A percentile compares a stretch with the other conserved stretches of the same genome.
Conservation (phyloP, 2,797 vertebrate genomes). For the Tokudaia muenninki region DNA sequence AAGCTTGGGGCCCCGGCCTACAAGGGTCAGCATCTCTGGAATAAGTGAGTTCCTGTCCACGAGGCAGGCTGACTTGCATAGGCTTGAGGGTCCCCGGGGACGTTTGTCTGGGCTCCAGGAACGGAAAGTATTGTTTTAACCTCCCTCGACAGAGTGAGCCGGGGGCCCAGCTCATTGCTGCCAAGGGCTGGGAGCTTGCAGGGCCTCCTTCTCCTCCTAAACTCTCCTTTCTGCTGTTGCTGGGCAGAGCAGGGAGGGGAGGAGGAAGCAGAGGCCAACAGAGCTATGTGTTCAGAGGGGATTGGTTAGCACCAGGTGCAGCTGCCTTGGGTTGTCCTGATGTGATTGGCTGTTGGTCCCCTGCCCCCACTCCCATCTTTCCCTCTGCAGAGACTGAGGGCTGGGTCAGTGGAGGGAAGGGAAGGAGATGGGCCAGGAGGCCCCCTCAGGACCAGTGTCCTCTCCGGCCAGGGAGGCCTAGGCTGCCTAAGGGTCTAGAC, state of each 20-base stretch:
- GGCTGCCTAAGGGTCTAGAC: conserved; percentile 31
- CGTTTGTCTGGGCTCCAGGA: conserved; percentile 70
- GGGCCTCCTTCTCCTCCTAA: conserved; percentile 65
- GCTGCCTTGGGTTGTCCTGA: conserved; percentile 62
- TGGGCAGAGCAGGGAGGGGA: conserved; percentile 72
- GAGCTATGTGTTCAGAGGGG: conserved; percentile 56
- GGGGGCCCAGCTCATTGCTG: conserved; percentile 70
- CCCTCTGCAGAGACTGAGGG: conserved; percentile 32
- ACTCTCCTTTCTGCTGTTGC: conserved; percentile 77
- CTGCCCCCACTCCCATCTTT: conserved; percentile 3
- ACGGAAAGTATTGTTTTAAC: conserved; percentile 77
- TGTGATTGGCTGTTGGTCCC: conserved; percentile 67
- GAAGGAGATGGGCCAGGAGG: neutral
- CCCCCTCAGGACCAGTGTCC: neutral
- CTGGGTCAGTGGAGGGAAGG: neutral
- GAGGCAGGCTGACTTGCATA: conserved; percentile 65
- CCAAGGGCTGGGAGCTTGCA: conserved; percentile 74
- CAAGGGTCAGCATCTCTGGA: conserved; percentile 67
- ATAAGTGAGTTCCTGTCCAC: conserved; percentile 70
- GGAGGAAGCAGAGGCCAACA: conserved; percentile 52
- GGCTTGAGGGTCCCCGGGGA: conserved; percentile 62
- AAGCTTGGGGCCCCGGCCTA: conserved; percentile 48
- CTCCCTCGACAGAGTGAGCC: conserved; percentile 66
- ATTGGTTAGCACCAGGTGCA: conserved; percentile 74
- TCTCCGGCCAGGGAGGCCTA: neutral